Conservation (phyloP, 2,797 vertebrate species). For the Enoplosus armatus region DNA sequence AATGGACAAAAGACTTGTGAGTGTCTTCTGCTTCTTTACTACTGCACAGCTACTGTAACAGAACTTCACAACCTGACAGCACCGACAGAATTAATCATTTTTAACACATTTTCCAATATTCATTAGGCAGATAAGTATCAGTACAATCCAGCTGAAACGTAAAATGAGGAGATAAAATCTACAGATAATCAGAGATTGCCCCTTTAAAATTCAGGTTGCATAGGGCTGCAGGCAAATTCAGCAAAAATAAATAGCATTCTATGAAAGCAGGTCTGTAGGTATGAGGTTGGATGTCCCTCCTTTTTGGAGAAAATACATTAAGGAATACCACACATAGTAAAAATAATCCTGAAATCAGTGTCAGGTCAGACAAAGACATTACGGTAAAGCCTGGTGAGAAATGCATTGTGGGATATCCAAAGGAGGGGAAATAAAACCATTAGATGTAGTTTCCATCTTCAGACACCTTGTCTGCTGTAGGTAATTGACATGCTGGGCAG, state of each 20-base stretch:
- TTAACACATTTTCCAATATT: not conserved
- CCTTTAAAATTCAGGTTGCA: slow-evolving; percentile 1
- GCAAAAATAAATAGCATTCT: not conserved
- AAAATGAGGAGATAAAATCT: not conserved
- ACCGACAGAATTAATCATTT: not conserved
- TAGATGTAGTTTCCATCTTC: slow-evolving; percentile 15
- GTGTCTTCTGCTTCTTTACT: not conserved
- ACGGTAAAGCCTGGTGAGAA: not conserved
- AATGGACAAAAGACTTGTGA: not conserved
- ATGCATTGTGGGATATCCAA: slow-evolving; percentile 4
- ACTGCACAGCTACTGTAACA: not conserved
- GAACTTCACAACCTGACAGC: not conserved
- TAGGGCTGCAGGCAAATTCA: slow-evolving; percentile 13
- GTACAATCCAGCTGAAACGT: not conserved
- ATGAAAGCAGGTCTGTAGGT: not conserved
- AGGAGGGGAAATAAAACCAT: slow-evolving; percentile 20
- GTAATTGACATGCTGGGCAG: slow-evolving; percentile 63
- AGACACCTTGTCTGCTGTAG: slow-evolving; percentile 42
- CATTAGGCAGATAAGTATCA: not conserved
- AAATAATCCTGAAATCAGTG: slow-evolving; percentile 14
- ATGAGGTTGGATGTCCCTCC: not conserved
- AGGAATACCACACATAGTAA: not conserved
- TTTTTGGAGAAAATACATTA: slow-evolving; percentile 12
- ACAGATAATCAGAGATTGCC: slow-evolving; percentile 8
- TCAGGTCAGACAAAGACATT: not conserved